Evolutionary conservation across 53 echinoderm and acorn worm genomes (phyloP).

Genomic region (Paracentrotus lividus): DNA sequence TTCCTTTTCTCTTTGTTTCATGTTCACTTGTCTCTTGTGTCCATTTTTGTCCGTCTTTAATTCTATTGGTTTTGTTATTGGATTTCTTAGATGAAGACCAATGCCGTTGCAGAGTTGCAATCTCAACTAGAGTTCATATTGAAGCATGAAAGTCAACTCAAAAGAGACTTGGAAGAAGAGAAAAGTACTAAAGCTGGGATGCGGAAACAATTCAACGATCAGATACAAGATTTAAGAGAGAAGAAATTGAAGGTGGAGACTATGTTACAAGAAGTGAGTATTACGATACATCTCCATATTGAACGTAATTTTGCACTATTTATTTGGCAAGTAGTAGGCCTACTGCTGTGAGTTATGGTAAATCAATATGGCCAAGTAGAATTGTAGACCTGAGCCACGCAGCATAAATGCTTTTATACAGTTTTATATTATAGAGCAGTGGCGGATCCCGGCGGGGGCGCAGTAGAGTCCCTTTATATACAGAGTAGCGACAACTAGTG

Average conservation of each 20-base stretch:
- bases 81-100: slow-evolving; percentile 65
- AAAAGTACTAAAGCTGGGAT: slow-evolving; percentile 70
- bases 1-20: too few relatives aligned
- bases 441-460: too few relatives aligned
- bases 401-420: too few relatives aligned
- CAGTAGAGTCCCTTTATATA: too few relatives aligned
- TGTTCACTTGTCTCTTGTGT: not conserved
- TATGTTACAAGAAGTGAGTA: slow-evolving; percentile 85
- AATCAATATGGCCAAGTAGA: too few relatives aligned
- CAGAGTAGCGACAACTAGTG: too few relatives aligned
- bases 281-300: not conserved
- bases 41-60: not conserved
- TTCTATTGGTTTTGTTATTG: not conserved
- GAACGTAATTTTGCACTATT: too few relatives aligned
- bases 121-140: slow-evolving; percentile 79
- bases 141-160: slow-evolving; percentile 77
- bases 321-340: too few relatives aligned
- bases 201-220: slow-evolving; percentile 79
- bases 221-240: slow-evolving; percentile 82
- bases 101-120: slow-evolving; percentile 74
- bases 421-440: too few relatives aligned
- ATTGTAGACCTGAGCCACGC: too few relatives aligned
- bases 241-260: slow-evolving; percentile 92
- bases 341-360: too few relatives aligned
- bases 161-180: slow-evolving; percentile 79